Evolutionary conservation across 2,797 vertebrate genomes (phyloP).

Genomic region (Acanthis flammea): DNA sequence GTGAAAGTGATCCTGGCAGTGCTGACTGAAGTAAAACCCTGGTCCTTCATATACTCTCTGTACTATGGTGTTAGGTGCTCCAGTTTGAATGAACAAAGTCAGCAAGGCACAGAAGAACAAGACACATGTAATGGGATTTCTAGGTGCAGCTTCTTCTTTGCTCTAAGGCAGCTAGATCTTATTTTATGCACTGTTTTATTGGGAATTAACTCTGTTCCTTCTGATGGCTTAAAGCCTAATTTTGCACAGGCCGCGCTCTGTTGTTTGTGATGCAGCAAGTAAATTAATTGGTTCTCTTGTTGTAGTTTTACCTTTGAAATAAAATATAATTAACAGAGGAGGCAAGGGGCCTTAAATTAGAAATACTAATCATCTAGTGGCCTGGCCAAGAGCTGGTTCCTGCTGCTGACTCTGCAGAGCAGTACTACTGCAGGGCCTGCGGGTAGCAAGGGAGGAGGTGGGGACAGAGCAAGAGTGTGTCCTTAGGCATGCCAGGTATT

Average conservation of each 20-base stretch:
- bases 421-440: fast-evolving
- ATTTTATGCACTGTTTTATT: not conserved
- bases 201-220: not conserved
- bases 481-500: not conserved
- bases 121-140: not conserved
- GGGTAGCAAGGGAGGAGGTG: not conserved
- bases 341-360: not conserved
- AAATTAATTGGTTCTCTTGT: not conserved
- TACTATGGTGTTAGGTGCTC: not conserved
- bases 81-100: not conserved
- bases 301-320: not conserved
- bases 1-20: not conserved
- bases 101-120: not conserved
- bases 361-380: not conserved
- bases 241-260: not conserved
- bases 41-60: not conserved
- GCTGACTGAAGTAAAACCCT: not conserved
- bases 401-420: not conserved
- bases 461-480: not conserved
- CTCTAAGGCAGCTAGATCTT: not conserved
- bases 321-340: not conserved
- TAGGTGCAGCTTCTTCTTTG: not conserved
- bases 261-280: not conserved
- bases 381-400: not conserved
- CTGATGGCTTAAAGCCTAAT: not conserved